A percentile compares a stretch with the other conserved stretches of the same genome.
These are phyloP conservation scores for Euzetes globulus DNA, from an alignment of 2,888 invertebrate species.

Conservation along the genomic window DNA sequence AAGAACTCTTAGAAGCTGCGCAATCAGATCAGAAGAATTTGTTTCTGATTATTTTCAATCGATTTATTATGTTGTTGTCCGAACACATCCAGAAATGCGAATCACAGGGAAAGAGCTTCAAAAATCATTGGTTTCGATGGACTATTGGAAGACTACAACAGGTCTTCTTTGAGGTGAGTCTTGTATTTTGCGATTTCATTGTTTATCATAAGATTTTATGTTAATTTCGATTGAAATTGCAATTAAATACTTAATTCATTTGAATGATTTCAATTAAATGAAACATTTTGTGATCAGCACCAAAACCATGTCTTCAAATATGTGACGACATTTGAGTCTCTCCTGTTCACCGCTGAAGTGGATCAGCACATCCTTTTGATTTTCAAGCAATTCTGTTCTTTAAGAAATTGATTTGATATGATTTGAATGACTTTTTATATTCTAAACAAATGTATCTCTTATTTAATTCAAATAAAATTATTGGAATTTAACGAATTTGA, in stretches of 20 bases:
- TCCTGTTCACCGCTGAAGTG: conserved; percentile 90
- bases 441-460: background rate
- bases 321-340: conserved; percentile 84
- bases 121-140: conserved; percentile 93
- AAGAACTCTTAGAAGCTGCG: conserved; percentile 84
- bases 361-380: conserved; percentile 92
- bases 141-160: conserved; percentile 88
- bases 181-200: background rate
- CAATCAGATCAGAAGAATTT: conserved; percentile 94
- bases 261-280: no score
- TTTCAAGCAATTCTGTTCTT: conserved; percentile 93
- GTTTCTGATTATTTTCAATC: conserved; percentile 92
- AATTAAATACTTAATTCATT: no score
- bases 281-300: conserved; percentile 61
- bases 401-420: conserved; percentile 47
- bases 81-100: conserved; percentile 91
- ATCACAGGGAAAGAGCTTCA: conserved; percentile 82
- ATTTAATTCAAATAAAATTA: no score
- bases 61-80: conserved; percentile 94
- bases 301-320: conserved; percentile 96
- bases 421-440: background rate
- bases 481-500: no score
- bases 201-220: no score
- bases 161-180: conserved; percentile 78
- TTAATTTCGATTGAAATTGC: no score